phyloP scores from a whole-genome alignment of 2,113 vertebrate genomes.

The Pollimyrus isidori region DNA sequence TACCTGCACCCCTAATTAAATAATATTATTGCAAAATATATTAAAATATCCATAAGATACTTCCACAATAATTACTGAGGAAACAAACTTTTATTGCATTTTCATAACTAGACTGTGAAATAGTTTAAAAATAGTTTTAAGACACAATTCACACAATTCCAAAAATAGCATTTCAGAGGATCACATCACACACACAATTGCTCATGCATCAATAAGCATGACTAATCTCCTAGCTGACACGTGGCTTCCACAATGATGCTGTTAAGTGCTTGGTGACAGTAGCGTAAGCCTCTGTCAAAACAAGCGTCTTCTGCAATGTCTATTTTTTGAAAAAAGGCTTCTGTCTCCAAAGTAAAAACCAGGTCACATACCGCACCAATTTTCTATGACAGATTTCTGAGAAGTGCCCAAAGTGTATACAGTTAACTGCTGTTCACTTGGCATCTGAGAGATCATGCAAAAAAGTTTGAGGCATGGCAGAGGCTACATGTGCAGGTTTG shows the following conservation, averaged over 20 bases:
- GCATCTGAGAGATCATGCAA: not conserved
- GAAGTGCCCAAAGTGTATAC: not conserved
- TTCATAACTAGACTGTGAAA: not conserved
- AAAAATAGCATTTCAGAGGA: not conserved
- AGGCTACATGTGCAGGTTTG: not conserved
- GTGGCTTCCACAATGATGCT: not conserved
- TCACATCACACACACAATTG: slow-evolving; percentile 6
- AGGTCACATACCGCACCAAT: not conserved
- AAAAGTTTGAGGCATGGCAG: not conserved
- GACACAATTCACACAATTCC: not conserved
- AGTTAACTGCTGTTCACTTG: not conserved
- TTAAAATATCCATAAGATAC: not conserved
- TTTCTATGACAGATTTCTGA: not conserved
- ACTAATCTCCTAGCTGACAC: not conserved
- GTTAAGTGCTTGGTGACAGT: slow-evolving; percentile 1
- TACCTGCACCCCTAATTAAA: not conserved
- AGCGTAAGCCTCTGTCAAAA: not conserved
- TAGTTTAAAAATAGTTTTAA: slow-evolving; percentile 2
- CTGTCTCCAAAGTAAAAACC: not conserved
- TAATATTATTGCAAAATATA: not conserved
- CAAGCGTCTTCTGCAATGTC: not conserved
- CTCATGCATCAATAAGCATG: not conserved
- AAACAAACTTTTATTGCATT: not conserved
- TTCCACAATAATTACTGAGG: not conserved
- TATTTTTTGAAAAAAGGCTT: slow-evolving; percentile 2